phyloP scores from a whole-genome alignment of 2,113 vertebrate genomes.

The Panthera uncia region DNA sequence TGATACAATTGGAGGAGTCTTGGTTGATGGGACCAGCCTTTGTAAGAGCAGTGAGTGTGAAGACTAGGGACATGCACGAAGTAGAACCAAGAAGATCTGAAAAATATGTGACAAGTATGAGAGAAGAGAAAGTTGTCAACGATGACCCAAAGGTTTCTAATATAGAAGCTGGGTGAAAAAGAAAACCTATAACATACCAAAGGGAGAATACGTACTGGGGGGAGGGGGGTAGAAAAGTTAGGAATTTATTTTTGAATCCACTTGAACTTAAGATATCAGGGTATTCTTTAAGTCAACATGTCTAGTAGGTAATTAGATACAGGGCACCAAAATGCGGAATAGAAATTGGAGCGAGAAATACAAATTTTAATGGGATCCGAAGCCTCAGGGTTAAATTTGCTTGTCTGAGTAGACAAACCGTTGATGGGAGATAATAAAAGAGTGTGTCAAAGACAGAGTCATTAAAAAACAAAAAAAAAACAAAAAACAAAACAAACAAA shows the following conservation, averaged over 20 bases:
- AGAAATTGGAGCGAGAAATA: background rate
- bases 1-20: background rate
- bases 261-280: background rate
- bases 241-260: background rate
- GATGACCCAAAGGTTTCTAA: background rate
- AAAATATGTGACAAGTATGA: background rate
- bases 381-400: background rate
- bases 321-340: background rate
- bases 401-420: background rate
- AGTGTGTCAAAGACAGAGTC: background rate
- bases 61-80: background rate
- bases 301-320: background rate
- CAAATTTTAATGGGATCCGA: background rate
- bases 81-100: background rate
- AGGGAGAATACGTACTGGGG: background rate
- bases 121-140: background rate
- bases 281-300: background rate
- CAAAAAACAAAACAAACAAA: too few relatives aligned
- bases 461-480: background rate
- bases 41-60: background rate
- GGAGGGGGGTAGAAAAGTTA: background rate
- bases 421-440: background rate
- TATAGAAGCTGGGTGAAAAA: background rate
- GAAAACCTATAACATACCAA: background rate
- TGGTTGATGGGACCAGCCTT: background rate